Evolutionary conservation across 1,140 invertebrate species (phyloP).

Genomic region (Meloidogyne hapla): DNA sequence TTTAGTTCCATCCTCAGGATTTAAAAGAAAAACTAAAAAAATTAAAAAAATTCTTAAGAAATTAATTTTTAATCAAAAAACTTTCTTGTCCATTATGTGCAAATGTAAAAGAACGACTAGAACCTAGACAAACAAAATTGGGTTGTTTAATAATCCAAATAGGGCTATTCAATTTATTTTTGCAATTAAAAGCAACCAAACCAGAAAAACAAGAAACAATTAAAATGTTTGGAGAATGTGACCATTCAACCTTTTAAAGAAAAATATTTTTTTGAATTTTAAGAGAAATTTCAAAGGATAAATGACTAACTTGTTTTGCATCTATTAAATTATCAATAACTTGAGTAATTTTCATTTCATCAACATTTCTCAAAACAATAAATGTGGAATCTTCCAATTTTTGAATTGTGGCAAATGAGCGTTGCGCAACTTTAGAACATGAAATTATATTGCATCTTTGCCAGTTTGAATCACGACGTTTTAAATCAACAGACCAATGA

Average conservation of each 20-base stretch:
- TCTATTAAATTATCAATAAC: neutral
- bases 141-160: neutral
- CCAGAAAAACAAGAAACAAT: neutral
- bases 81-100: neutral
- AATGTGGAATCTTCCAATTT: neutral
- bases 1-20: neutral
- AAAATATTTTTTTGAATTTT: neutral
- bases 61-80: neutral
- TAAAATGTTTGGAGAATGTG: neutral
- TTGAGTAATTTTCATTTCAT: neutral
- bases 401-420: constrained; percentile 21
- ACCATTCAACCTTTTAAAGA: constrained; percentile 1
- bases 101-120: constrained; percentile 3
- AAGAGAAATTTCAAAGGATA: too few species aligned
- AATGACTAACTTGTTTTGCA: neutral
- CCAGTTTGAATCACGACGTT: constrained; percentile 18
- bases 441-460: constrained; percentile 2
- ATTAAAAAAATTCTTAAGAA: neutral
- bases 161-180: neutral
- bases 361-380: constrained; percentile 1
- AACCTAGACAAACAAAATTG: neutral
- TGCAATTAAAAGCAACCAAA: neutral
- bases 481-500: constrained; percentile 7
- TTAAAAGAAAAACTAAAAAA: neutral
- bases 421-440: constrained; percentile 1